Evolutionary conservation across 2,113 vertebrate genomes (phyloP).

Genomic region (Ranitomeya imitator): DNA sequence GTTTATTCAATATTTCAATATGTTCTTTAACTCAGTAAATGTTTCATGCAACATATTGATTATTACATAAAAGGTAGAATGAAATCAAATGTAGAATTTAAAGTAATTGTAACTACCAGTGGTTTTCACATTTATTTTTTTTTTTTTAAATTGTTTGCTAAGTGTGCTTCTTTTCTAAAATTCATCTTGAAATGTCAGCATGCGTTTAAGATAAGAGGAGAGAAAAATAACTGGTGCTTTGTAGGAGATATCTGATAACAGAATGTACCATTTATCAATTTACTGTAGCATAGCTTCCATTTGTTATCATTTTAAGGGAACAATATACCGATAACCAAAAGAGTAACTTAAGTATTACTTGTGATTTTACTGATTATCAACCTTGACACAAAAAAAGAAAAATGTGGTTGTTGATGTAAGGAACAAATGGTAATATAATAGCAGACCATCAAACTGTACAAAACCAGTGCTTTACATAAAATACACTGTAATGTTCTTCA

Average conservation of each 20-base stretch:
- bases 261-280: background rate
- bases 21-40: too few relatives aligned
- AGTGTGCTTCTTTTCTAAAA: background rate
- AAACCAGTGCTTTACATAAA: background rate
- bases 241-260: conserved; percentile 3
- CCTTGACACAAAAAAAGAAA: background rate
- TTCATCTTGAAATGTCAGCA: conserved; percentile 10
- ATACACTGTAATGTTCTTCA: background rate
- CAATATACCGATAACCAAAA: background rate
- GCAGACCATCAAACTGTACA: background rate
- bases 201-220: conserved; percentile 10
- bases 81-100: background rate
- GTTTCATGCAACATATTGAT: background rate
- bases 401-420: background rate
- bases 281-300: background rate
- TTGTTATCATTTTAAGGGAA: conserved; percentile 12
- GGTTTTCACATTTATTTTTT: background rate
- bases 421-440: conserved; percentile 26
- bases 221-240: background rate
- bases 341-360: background rate
- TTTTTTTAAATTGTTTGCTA: background rate
- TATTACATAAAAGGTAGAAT: background rate
- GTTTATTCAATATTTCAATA: too few relatives aligned
- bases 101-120: too few relatives aligned
- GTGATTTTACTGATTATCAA: background rate